Base-by-base conservation (phyloP, 2,888 invertebrate species). In the Scaeva pyrastri region DNA sequence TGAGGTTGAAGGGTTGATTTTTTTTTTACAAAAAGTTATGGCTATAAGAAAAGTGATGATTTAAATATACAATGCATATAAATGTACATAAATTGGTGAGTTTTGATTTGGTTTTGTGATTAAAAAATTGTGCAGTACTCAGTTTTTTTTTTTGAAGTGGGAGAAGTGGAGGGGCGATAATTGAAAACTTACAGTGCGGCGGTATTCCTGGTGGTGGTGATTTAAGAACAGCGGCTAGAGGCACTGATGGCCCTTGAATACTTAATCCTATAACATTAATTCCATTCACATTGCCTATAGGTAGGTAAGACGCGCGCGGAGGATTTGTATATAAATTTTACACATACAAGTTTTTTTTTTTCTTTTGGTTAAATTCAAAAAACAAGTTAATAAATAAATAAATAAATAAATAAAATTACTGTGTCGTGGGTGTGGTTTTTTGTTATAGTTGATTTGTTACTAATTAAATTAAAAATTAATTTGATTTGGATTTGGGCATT, bases 191-290 rank as follows among this genome's bases (percentile, higher is more conserved):
- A 88, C 75, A 88, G 89, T 75, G 88, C 78, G 86, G 80, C 87
- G 90, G 88, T 86, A 89, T 89, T 86, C 89, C 89, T 60, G 93
- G 89, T 77, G 93, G 88, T 80, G 88, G 88, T 87, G 89, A 71
- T 88, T 75, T 88, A 14, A 88, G 87, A 66, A 88, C 88, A 86
- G 89, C 93, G 58, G 93, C 93, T 89, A 93, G 91, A 73, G 94
- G 93, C 88, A 93, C 91, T 62, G 93, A 93, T 48, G 94, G 94
- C 82, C 94, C 94, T 90, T 94, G 94, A 87, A 94, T 91, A 81
- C 94, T 93, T 89, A 94, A 91, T 88, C 94, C 93, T 89, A 94
- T 95, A 93, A 96, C 95, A 92, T 96, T 96, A 93, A 96, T 95
- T 62, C 96, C 96, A 91, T 96, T 96, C 52, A 95, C 95, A 90